Percentiles rank a stretch among this genome's conserved stretches.
phyloP scores from a whole-genome alignment of 2,888 invertebrate genomes.

The Norana najaformis region DNA sequence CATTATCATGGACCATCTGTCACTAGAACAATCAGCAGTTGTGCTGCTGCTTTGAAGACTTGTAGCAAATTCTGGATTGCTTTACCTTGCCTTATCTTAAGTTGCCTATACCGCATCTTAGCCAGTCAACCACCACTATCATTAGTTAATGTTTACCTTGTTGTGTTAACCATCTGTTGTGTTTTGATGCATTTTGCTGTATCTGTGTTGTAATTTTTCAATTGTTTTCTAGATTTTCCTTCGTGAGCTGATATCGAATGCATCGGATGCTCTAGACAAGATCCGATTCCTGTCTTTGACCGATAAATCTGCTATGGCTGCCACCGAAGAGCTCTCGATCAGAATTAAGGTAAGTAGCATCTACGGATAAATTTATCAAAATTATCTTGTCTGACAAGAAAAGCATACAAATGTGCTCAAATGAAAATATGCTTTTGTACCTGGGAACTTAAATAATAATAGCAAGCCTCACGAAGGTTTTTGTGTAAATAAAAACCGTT shows the following conservation, averaged over 20 bases:
- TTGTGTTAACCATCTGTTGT: neutral
- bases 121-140: neutral
- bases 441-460: neutral
- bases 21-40: too few relatives aligned
- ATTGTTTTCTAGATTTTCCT: slow-evolving; percentile 83
- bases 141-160: neutral
- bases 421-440: neutral
- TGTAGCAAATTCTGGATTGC: neutral
- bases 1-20: too few relatives aligned
- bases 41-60: neutral
- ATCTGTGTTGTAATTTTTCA: slow-evolving; percentile 37
- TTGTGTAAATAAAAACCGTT: too few relatives aligned
- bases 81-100: neutral
- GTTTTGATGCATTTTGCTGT: neutral
- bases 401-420: neutral
- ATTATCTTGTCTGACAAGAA: neutral
- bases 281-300: slow-evolving; percentile 91
- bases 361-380: neutral
- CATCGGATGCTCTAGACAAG: slow-evolving; percentile 97
- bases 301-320: slow-evolving; percentile 76
- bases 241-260: slow-evolving; percentile 96
- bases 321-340: slow-evolving; percentile 81
- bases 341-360: slow-evolving; percentile 72
- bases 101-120: neutral
- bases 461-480: too few relatives aligned